These are phyloP conservation scores for Gymnothorax javanicus DNA, from an alignment of 2,797 vertebrate genomes.

Conservation along the genomic window DNA sequence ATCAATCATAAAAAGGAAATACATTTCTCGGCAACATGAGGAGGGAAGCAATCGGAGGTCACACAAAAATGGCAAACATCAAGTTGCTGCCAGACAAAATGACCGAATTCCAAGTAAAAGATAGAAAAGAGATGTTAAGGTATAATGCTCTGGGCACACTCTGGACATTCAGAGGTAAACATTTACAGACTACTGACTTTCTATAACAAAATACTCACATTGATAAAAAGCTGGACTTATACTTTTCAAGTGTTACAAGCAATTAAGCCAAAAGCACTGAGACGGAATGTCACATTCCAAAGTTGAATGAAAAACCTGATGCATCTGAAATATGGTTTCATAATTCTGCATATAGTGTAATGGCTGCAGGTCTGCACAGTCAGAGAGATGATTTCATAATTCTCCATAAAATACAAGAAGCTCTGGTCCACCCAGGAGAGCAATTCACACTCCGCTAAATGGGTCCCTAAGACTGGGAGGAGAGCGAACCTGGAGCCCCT, in stretches of 20 bases:
- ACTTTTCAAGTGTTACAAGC: not conserved
- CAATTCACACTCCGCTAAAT: conserved; percentile 2
- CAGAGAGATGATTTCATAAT: conserved; percentile 30
- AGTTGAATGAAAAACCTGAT: not conserved
- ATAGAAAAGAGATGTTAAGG: not conserved
- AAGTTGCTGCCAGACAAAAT: not conserved
- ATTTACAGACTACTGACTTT: not conserved
- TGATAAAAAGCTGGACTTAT: too few relatives aligned
- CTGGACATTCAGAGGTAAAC: not conserved
- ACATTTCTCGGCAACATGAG: not conserved
- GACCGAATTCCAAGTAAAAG: not conserved
- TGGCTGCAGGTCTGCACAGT: conserved; percentile 11
- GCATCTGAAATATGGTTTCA: conserved; percentile 20
- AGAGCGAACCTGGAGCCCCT: conserved; percentile 13
- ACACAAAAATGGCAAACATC: not conserved
- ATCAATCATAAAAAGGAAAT: not conserved
- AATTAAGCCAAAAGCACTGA: not conserved
- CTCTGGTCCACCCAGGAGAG: conserved; percentile 8
- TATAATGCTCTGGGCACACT: not conserved
- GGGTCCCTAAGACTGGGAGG: not conserved
- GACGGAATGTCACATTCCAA: not conserved
- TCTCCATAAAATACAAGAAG: conserved; percentile 19
- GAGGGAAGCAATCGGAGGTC: conserved; percentile 6
- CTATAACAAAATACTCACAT: too few relatives aligned
- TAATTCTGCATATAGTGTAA: conserved; percentile 12